phyloP scores from a whole-genome alignment of 2,888 invertebrate genomes.

The Aphidius colemani region DNA sequence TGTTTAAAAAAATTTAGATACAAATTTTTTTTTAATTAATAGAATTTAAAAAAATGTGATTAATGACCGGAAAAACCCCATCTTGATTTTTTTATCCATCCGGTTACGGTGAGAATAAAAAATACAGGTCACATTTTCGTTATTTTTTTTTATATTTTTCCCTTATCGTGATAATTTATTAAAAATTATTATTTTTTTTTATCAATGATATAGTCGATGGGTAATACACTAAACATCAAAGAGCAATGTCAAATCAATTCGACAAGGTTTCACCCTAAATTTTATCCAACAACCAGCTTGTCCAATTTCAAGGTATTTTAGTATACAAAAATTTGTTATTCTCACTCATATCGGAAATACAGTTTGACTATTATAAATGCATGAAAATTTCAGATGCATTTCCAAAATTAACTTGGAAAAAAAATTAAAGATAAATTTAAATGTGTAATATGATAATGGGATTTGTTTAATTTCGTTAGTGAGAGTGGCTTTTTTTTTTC shows the following conservation, averaged over 20 bases:
- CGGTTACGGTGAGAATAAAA: conserved; percentile 8
- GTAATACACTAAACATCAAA: conserved; percentile 31
- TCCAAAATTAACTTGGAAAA: not conserved
- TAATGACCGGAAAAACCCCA: conserved; percentile 21
- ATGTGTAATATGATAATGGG: no score
- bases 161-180: not conserved
- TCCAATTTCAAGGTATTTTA: conserved; percentile 57
- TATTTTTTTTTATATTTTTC: conserved; percentile 17
- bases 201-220: conserved; percentile 9
- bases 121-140: not conserved
- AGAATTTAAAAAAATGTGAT: conserved; percentile 19
- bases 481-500: conserved; percentile 5
- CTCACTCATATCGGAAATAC: conserved; percentile 34
- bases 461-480: no score
- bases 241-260: conserved; percentile 52
- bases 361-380: conserved; percentile 30
- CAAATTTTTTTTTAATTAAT: not conserved
- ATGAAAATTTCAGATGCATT: conserved; percentile 29
- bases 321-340: no score
- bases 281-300: conserved; percentile 33
- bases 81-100: conserved; percentile 12
- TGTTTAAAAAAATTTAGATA: conserved; percentile 13
- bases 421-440: no score
- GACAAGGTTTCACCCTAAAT: conserved; percentile 23
- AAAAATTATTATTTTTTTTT: conserved; percentile 12